Base-by-base conservation (phyloP, 2,888 invertebrate genomes). In the Tenodera sinensis region DNA sequence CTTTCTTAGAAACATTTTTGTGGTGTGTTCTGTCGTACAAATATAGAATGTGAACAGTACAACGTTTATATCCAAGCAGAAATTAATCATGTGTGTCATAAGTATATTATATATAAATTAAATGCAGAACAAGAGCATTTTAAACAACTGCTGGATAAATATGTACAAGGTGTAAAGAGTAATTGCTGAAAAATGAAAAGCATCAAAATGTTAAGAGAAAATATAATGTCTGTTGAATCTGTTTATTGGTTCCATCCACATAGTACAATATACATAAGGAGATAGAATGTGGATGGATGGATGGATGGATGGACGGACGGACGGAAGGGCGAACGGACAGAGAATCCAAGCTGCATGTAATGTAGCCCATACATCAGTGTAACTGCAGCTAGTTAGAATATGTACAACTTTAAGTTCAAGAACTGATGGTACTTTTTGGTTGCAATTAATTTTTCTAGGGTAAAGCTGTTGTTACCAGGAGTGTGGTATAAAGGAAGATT, bases 1-100 rank as follows among this genome's bases (percentile, higher is more conserved):
- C 54, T 71, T 71, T 71, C 86, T 81, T 86, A 86, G 28, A 81
- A 71, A 86, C 27, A 27, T 15, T 15, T 71, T 28, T 86, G 47
- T 85, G 47, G 71, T 54, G 85, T 85, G 54, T 85, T 85, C 28
- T 85, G 85, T 85, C 47, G 85, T 85, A 85, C 85, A 85, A 85
- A 85, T 85, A 85, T 27, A 28, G 71, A 81, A 81, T 71, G 30
- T 28, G 81, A 81, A 86, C 54, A 86, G 86, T 86, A 86, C 86
- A 86, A 86, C 86, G 81, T 81, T 86, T 86, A 54, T 86, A 81
- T 86, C 28, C 81, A 28, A 71, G 54, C 54, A 71, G 54, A 71
- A 71, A 71, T 20, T 71, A 71, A 71, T 71, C 15, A 71, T 20
- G 54, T 71, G 54, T 71, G 20, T 71, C 54, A 71, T 71, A 71